Evolutionary conservation across 2,113 vertebrate species (phyloP).

Genomic region (Megaptera novaeangliae): DNA sequence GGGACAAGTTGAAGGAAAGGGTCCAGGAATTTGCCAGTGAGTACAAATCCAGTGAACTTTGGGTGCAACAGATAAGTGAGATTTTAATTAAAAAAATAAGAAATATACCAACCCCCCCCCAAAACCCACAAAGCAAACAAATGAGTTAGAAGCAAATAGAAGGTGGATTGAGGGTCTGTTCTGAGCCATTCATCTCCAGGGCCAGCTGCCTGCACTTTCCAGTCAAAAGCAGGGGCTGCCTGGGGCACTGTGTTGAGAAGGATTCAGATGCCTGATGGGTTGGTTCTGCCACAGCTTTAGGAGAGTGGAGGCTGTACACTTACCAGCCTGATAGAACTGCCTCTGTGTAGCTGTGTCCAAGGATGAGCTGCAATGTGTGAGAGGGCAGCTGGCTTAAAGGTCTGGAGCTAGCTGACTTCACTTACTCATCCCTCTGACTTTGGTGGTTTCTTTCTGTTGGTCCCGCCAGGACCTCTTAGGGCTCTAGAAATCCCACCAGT

Average conservation of each 20-base stretch:
- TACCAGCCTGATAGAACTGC: accelerated
- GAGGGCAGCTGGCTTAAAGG: accelerated
- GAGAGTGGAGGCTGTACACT: accelerated
- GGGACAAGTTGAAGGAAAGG: too few species aligned
- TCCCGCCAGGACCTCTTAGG: too few species aligned
- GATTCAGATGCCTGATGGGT: accelerated
- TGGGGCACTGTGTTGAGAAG: not conserved
- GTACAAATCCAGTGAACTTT: too few species aligned
- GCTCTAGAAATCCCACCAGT: accelerated
- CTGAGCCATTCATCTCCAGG: not conserved
- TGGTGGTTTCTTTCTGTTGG: not conserved
- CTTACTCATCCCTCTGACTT: too few species aligned
- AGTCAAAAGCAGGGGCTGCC: accelerated
- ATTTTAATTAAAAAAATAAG: not conserved
- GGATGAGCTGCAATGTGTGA: accelerated
- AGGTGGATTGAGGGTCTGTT: accelerated
- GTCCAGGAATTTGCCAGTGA: too few species aligned
- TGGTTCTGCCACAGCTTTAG: accelerated
- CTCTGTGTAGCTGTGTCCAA: accelerated
- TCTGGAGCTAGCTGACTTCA: not conserved
- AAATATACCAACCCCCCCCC: not conserved
- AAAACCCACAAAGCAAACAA: not conserved
- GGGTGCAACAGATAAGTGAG: not conserved
- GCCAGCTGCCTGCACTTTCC: not conserved
- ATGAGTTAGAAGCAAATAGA: not conserved